Percentiles rank a stretch among this genome's conserved stretches.
Evolutionary conservation across 2,797 vertebrate species (phyloP).

Genomic region (Manis pentadactyla): DNA sequence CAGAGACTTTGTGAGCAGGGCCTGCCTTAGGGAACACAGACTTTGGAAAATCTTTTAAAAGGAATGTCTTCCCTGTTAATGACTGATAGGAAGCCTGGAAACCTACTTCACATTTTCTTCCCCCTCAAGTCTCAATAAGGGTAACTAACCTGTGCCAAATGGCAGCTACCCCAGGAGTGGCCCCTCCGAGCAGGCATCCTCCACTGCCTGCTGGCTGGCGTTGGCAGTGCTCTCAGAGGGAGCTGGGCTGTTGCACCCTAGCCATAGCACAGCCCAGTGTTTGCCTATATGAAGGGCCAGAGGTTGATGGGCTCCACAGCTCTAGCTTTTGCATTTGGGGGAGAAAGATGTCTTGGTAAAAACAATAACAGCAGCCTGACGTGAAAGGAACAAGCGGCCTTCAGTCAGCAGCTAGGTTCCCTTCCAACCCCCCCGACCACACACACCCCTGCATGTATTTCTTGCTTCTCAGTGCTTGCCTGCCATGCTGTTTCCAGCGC

Average conservation of each 20-base stretch:
- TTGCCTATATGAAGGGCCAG: neutral
- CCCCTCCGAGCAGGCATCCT: neutral
- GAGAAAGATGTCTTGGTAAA: constrained; percentile 6
- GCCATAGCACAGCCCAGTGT: rapidly evolving
- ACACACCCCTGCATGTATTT: neutral
- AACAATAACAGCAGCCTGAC: neutral
- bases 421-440: neutral
- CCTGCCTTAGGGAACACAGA: neutral
- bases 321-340: neutral
- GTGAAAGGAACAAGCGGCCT: neutral
- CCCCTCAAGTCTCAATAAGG: constrained; percentile 17
- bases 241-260: neutral
- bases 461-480: neutral
- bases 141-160: neutral
- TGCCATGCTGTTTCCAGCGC: neutral
- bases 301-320: neutral
- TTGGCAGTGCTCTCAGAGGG: neutral
- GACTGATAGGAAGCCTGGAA: constrained; percentile 44
- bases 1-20: neutral
- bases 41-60: neutral
- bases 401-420: neutral
- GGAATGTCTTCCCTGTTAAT: constrained; percentile 14
- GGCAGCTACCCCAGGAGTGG: constrained; percentile 67
- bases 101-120: constrained; percentile 28
- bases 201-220: neutral